phyloP scores from a whole-genome alignment of 2,797 vertebrate species.

The Sebastiscus albofasciatus region DNA sequence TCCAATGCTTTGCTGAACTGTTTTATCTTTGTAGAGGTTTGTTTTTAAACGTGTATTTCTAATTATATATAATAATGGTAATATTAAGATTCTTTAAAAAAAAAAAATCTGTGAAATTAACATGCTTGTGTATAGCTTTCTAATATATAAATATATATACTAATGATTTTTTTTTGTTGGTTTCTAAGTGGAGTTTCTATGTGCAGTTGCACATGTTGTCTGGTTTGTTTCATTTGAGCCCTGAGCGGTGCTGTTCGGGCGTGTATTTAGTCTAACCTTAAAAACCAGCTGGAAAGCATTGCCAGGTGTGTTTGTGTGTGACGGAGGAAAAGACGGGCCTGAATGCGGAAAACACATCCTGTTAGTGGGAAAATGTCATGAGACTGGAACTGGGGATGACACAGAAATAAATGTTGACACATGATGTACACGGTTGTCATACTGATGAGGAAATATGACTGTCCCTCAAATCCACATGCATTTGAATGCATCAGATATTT shows the following conservation, averaged over 20 bases:
- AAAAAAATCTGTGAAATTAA: slow-evolving; percentile 99
- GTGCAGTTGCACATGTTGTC: slow-evolving; percentile 97
- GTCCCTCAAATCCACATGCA: slow-evolving; percentile 20
- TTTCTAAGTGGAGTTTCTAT: slow-evolving; percentile 95
- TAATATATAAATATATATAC: slow-evolving; percentile 99
- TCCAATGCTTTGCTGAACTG: slow-evolving; percentile 98
- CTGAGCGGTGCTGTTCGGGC: slow-evolving; percentile 86
- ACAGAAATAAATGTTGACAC: slow-evolving; percentile 40
- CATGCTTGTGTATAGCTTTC: slow-evolving; percentile 99
- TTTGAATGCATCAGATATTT: slow-evolving; percentile 41
- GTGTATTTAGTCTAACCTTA: slow-evolving; percentile 83
- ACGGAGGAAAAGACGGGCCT: slow-evolving; percentile 54
- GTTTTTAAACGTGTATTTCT: slow-evolving; percentile 99
- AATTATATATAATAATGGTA: slow-evolving; percentile 99
- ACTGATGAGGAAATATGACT: slow-evolving; percentile 57
- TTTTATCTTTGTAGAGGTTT: slow-evolving; percentile 99
- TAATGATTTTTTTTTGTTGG: slow-evolving; percentile 88
- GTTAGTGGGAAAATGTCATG: slow-evolving; percentile 68
- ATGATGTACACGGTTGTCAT: slow-evolving; percentile 36
- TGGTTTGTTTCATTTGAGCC: slow-evolving; percentile 87
- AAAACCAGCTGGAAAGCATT: slow-evolving; percentile 85
- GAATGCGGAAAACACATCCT: slow-evolving; percentile 61
- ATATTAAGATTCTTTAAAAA: slow-evolving; percentile 99
- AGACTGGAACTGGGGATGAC: slow-evolving; percentile 66
- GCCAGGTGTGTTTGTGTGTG: slow-evolving; percentile 63